phyloP scores from a whole-genome alignment of 2,113 vertebrate genomes.

The Melanerpes formicivorus region DNA sequence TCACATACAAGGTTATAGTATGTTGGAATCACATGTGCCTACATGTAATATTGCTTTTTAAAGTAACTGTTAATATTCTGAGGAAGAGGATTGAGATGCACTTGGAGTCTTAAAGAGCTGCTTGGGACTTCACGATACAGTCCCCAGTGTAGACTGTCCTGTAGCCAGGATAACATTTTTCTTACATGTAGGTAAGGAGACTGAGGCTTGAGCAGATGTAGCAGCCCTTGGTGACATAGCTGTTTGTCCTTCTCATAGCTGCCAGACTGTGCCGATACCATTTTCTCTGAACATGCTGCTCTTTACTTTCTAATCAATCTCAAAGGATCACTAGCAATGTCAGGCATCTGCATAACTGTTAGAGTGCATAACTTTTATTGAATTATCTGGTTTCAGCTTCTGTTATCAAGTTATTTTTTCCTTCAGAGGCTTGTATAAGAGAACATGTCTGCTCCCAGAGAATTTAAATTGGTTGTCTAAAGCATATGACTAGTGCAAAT shows the following conservation, averaged over 20 bases:
- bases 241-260: neutral
- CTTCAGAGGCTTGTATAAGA: neutral
- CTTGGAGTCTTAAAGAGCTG: neutral
- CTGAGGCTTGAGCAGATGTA: neutral
- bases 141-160: neutral
- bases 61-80: neutral
- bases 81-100: neutral
- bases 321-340: neutral
- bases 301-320: neutral
- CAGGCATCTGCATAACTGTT: neutral
- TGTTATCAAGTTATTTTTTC: neutral
- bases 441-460: neutral
- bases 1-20: neutral
- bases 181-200: accelerated
- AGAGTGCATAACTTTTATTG: neutral
- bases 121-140: neutral
- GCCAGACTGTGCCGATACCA: neutral
- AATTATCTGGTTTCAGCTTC: neutral
- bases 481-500: neutral
- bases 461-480: neutral
- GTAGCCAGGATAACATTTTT: neutral
- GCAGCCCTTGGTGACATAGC: neutral
- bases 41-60: neutral
- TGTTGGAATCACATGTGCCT: neutral
- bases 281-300: neutral